Base-by-base conservation (phyloP, 2,888 invertebrate species). In the Cryptus viduatorius region DNA sequence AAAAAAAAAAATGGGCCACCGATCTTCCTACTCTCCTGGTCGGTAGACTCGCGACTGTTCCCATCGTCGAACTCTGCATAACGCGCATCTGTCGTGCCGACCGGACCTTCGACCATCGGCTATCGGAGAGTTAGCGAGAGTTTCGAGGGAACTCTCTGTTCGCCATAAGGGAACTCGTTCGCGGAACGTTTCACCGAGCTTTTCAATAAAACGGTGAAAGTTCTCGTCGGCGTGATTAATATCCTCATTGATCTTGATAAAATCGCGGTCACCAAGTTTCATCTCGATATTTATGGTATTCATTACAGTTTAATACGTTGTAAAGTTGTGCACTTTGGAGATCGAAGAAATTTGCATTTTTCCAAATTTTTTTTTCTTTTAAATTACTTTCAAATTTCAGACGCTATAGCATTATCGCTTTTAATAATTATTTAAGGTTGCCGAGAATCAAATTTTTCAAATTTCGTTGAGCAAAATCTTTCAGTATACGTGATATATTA, bases 11-110 rank as follows among this genome's bases (percentile, higher is more conserved):
- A 44, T 61, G 75, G 44, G 29, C 37, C 42, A 90, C 88, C 86
- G 88, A 88, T 89, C 86, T 88, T 89, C 86, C 80, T 80, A 76
- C 75, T 68, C 72, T 73, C 68, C 61, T 53, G 65, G 12, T 68
- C 37, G 61, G 48, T 10, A 12, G 61, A 31, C 31, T 64, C 73
- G n/a, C 14, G 29, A 14, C 7, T 42, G 46, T 68, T 64, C 75
- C 37, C 69, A 56, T 67, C 42, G 67, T 31, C 44, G 67, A 44
- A 67, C 67, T 72, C 77, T 61, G 73, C 77, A 78, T 53, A 69
- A 80, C 77, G 65, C 85, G 59, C 77, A 82, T 86, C 80, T 80
- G 85, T 86, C 84, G 71, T 42, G 42, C 12, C 3, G 71, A 31
- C 53, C 71, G 56, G 48, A 68, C 48, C 81, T 72, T 37, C 75